Percentiles rank a stretch among this genome's conserved stretches.
These are phyloP conservation scores for Nematostella vectensis DNA, from an alignment of 92 coral and sea anemone genomes.

Conservation along the genomic window DNA sequence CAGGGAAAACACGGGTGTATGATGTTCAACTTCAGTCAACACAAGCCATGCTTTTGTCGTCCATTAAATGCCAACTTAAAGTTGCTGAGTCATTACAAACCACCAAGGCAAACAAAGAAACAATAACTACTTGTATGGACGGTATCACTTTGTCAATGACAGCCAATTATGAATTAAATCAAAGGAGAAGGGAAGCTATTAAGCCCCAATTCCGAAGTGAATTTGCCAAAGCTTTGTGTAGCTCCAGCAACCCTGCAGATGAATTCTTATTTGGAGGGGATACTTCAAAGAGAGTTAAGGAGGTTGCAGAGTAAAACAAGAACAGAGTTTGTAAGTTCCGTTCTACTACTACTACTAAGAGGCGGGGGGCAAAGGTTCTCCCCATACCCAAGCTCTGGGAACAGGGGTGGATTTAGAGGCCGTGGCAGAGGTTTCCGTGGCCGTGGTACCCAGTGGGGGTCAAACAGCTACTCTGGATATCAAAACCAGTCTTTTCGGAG, in stretches of 20 bases:
- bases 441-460: constrained; percentile 11
- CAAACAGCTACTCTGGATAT: neutral
- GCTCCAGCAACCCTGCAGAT: constrained; percentile 33
- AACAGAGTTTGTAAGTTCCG: constrained; percentile 29
- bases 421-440: constrained; percentile 12
- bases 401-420: constrained; percentile 1
- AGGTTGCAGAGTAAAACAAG: constrained; percentile 30
- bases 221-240: constrained; percentile 48
- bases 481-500: neutral
- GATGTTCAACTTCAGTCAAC: constrained; percentile 7
- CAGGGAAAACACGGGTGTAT: constrained; percentile 20
- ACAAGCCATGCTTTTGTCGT: constrained; percentile 7
- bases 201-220: constrained; percentile 34
- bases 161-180: constrained; percentile 24
- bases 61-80: constrained; percentile 30
- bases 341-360: constrained; percentile 2
- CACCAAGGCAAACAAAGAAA: constrained; percentile 21
- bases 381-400: constrained; percentile 1
- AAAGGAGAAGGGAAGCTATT: constrained; percentile 29
- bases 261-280: constrained; percentile 41
- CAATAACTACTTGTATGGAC: constrained; percentile 31
- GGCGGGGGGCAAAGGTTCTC: constrained; percentile 4
- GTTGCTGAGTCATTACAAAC: constrained; percentile 19
- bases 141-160: constrained; percentile 36
- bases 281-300: constrained; percentile 37